Evolutionary conservation across 2,888 invertebrate genomes (phyloP), one percentile per base, ranked within the genome.

Genomic region (Caenorhabditis angaria): DNA sequence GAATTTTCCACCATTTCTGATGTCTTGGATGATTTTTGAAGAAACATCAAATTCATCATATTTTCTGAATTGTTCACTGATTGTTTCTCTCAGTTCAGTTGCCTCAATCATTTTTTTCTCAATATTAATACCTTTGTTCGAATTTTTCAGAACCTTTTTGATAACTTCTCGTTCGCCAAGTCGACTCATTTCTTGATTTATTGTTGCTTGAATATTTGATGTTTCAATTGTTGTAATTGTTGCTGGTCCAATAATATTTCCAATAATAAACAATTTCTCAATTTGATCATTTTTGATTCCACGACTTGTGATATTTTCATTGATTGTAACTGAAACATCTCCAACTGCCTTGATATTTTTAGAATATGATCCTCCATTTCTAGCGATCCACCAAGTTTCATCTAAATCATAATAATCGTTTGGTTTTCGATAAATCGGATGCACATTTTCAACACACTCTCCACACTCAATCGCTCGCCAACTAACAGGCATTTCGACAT

Each of bases 361-460:
- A 18, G 56, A 29, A 51, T 74, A 74, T 8, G 59, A 48, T 20
- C 82, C 84, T 2, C 83, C 84, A 56, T 76, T 63, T 41, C 82
- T 68, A 32, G 78, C 63, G 22, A 76, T 67, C 28, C 66, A 65
- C 76, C 71, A 70, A 22, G 66, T 70, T 25, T 71, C 63, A 70
- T 82, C 81, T 82, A 74, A 82, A 82, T 80, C 70, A 55, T 57
- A 57, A 61, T 58, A 22, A 47, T 80, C 68, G 61, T 64, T 61
- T 64, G 69, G 68, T 60, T 67, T 75, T 53, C 68, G 70, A 67
- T 80, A 82, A 53, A 76, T 80, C 62, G 81, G 74, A 64, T 76
- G 76, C 62, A 82, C 66, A 65, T 80, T 77, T 61, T 80, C 79
- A 60, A 65, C 66, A 65, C 65, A 68, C 62, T 79, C 79, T 55